Evolutionary conservation across 2,113 vertebrate genomes (phyloP), one percentile per base, ranked within the genome.

Genomic region (Colius striatus): DNA sequence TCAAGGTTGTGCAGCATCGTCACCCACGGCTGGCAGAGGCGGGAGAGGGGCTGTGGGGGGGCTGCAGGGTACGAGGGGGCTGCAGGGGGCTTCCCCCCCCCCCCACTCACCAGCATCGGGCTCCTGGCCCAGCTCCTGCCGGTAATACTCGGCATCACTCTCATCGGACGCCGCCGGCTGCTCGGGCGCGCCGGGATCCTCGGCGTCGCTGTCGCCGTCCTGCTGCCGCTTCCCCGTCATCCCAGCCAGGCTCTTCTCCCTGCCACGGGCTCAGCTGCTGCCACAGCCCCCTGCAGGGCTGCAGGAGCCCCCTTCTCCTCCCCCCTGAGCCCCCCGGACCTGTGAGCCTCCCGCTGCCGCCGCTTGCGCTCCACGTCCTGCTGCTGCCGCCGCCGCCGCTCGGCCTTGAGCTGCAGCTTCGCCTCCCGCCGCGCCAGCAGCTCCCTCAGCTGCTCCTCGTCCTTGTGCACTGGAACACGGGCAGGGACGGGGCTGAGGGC

Each of bases 121-220:
- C 41, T 99, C 99, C 92, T 98, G 75, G 61, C 99, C 99, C 15
- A 99, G 98, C 15, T 98, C 98, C 95, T 99, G 98, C 63, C 99
- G 98, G 94, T 99, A 99, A 92, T 99, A 99, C 51, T 99, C 99
- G 0, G 97, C 98, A 21, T 99, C 99, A 6, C 99, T 98, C 8
- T 99, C 99, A 2, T 99, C 98, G 2, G 98, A 98, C 2, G 92
- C 3, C 60, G 9, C 23, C 16, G 83, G 66, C 23, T 87, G 96
- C 9, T 97, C 98, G 34, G 97, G 96, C 7, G 65, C 77, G 1
- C 99, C 99, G 0, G 99, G 99, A 89, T 99, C 98, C 96, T 99
- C 99, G 0, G 98, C 99, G 16, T 98, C 99, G 5, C 98, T 98
- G 93, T 99, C 98, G 0, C 97, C 97, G 0, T 93, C 86, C 0